Evolutionary conservation across 2,113 vertebrate species (phyloP), one percentile per base, ranked within the genome.

Genomic region (Campylorhamphus procurvoides): DNA sequence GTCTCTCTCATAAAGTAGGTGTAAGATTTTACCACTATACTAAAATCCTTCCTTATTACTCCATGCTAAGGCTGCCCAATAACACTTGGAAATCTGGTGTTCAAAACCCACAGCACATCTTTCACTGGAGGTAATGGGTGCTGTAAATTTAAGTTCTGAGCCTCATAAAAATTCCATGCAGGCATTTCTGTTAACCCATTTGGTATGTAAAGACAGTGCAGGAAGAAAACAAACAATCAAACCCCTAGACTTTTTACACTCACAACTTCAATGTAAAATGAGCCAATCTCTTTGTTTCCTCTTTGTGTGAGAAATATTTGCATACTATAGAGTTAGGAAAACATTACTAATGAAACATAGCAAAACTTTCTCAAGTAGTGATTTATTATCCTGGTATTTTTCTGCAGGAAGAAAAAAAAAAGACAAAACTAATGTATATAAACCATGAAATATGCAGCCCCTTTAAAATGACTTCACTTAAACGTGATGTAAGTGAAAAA

Each of bases 41-140:
- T 95, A 95, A 97, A 96, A 84, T 71, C 27, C 63, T 91, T 91
- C 77, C 82, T 90, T 85, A 96, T 81, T 90, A 95, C 85, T 39
- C 60, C 46, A 24, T 2, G 42, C 28, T 53, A 84, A 93, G 59
- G 42, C 53, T 80, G 68, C 58, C 68, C 83, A 89, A 92, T 74
- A 87, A 11, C 52, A 89, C 44, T 84, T 77, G 35, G 83, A 88
- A 95, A 87, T 68, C 52, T 72, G 31, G 19, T 94, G 62, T 64
- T 92, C 72, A 67, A 87, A 92, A 94, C 60, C 86, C 42, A 63
- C 20, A 75, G 63, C 33, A 86, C 42, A 75, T 89, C 74, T 72
- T 76, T 73, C 73, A 28, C 39, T 87, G 71, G 12, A 40, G n/a
- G 85, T 63, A 71, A 79, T 50, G 66, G 17, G 24, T 19, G 47